phyloP scores from a whole-genome alignment of 2,888 invertebrate genomes.

The Cremastinae sp. region DNA sequence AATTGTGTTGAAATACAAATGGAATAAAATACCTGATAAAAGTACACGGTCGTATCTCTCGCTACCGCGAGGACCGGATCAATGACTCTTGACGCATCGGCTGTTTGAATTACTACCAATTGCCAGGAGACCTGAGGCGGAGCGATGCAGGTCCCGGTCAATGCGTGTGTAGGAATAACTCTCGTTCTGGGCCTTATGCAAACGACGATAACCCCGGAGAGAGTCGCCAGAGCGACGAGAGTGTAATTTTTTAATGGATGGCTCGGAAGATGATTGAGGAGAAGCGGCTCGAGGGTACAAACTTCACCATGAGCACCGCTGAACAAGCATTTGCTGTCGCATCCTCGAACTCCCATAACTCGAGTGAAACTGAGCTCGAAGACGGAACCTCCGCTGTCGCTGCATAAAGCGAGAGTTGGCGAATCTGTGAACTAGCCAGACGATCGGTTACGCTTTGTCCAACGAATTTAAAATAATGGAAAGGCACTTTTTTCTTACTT shows the following conservation, averaged over 20 bases:
- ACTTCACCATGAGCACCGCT: slow-evolving; percentile 98
- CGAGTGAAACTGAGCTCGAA: slow-evolving; percentile 95
- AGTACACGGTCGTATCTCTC: slow-evolving; percentile 90
- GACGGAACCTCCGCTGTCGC: slow-evolving; percentile 97
- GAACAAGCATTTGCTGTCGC: slow-evolving; percentile 95
- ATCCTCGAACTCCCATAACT: slow-evolving; percentile 92
- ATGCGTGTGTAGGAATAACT: slow-evolving; percentile 88
- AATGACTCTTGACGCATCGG: slow-evolving; percentile 84
- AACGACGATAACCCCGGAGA: slow-evolving; percentile 93
- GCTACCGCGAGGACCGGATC: slow-evolving; percentile 95
- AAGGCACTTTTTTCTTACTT: slow-evolving; percentile 76
- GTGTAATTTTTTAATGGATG: slow-evolving; percentile 88
- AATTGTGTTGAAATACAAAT: not conserved
- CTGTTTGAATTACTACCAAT: slow-evolving; percentile 90
- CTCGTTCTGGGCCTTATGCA: slow-evolving; percentile 89
- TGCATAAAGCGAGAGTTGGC: slow-evolving; percentile 88
- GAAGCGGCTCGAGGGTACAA: slow-evolving; percentile 87
- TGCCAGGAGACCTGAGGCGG: slow-evolving; percentile 97
- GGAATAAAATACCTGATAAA: slow-evolving; percentile 90
- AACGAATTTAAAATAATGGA: not conserved
- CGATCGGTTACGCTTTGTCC: not conserved
- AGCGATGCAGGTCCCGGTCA: slow-evolving; percentile 87
- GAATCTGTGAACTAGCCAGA: slow-evolving; percentile 85
- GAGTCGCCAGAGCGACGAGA: slow-evolving; percentile 95
- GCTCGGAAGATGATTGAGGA: slow-evolving; percentile 82